Base-by-base conservation (phyloP, 1,140 invertebrate genomes). In the Neomicropteryx cornuta region DNA sequence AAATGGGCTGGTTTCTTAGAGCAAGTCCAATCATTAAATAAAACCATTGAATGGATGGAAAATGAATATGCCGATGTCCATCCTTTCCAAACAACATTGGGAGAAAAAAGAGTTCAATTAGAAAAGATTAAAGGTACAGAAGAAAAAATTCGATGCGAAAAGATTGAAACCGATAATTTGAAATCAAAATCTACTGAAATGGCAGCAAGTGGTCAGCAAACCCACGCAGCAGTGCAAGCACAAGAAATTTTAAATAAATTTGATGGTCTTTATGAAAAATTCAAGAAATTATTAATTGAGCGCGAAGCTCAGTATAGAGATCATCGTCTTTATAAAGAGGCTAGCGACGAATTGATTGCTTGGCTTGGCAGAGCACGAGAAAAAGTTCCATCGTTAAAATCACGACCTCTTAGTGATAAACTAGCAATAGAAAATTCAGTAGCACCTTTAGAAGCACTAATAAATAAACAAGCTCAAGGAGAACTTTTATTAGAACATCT, bases 391-490 rank as follows among this genome's bases (percentile, higher is more conserved):
- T 79, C 85, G 3, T 67, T 90, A 38, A 88, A 87, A 53, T 88
- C 90, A 44, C 75, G 82, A 45, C 79, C 83, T 6, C 56, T 92
- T 0, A 83, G 83, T 51, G 89, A 93, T 50, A 87, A 90, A 62
- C 54, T 91, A 31, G 83, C 87, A 1, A 82, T 94, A 42, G 89
- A 94, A 58, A 84, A 85, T 52, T 83, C 84, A 6, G 81, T 89
- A 0, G 77, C 83, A 16, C 88, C 89, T 31, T 71, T 95, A 10
- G 86, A 93, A 53, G 78, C 81, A 44, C 58, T 93, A 4, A 61
- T 92, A 5, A 91, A 91, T 45, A 90, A 92, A 52, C 83, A 90
- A 65, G 83, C 88, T 19, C 87, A 92, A 68, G 90, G 89, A 11
- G 86, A 91, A 58, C 58, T 92, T 0, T 65, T 93, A 24, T 72